phyloP scores from a whole-genome alignment of 2,797 vertebrate genomes.

The Neostethus bicornis region DNA sequence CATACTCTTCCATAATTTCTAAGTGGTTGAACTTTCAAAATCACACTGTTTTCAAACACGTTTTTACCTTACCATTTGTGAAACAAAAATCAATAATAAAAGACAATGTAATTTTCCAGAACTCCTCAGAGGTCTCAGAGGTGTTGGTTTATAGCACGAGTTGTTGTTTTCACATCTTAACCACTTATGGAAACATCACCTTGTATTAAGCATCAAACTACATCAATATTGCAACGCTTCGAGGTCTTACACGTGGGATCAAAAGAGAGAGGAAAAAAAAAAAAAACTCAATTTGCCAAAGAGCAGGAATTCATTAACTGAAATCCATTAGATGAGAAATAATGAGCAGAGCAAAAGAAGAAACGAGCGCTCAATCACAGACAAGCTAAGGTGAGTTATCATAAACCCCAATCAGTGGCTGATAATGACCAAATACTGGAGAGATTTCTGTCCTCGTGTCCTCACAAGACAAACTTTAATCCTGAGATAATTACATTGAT shows the following conservation, averaged over 20 bases:
- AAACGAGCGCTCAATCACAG: neutral
- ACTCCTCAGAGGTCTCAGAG: neutral
- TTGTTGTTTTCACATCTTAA: no score
- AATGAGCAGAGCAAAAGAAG: neutral
- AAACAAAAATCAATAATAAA: no score
- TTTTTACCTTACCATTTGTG: no score
- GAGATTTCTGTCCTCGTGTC: conserved; percentile 29
- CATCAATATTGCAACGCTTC: neutral
- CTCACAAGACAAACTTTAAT: conserved; percentile 40
- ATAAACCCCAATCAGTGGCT: neutral
- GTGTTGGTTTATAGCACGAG: neutral
- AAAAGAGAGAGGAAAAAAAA: neutral
- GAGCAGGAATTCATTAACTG: neutral
- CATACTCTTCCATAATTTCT: no score
- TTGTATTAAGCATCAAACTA: neutral
- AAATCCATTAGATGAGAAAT: conserved; percentile 17
- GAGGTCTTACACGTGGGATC: neutral
- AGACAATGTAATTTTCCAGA: neutral
- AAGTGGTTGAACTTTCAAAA: no score
- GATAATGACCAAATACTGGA: conserved; percentile 32
- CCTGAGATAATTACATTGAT: conserved; percentile 58
- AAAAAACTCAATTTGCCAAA: neutral
- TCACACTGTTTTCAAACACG: no score
- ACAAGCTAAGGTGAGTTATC: conserved; percentile 11
- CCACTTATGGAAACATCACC: neutral